A percentile compares a stretch with the other conserved stretches of the same genome.
phyloP scores from a whole-genome alignment of 1,140 invertebrate genomes.

The Holotrichia oblita region DNA sequence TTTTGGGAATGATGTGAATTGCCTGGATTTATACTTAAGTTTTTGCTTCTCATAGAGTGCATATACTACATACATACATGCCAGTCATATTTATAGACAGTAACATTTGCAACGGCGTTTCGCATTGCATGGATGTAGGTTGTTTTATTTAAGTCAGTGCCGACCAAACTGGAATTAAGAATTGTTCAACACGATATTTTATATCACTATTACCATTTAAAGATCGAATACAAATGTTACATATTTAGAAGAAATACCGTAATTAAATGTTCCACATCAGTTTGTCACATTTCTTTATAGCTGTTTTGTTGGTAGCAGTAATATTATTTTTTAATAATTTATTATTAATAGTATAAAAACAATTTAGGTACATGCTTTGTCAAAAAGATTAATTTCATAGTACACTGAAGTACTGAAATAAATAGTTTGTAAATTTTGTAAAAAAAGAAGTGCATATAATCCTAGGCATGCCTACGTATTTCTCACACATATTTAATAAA shows the following conservation, averaged over 20 bases:
- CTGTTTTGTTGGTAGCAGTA: not conserved
- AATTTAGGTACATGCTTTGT: no score
- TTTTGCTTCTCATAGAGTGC: constrained; percentile 4
- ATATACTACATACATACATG: constrained; percentile 2
- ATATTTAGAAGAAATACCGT: not conserved
- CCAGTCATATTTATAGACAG: constrained; percentile 22
- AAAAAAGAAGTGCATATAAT: no score
- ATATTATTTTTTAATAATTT: no score
- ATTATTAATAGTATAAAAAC: no score
- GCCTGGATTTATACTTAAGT: not conserved
- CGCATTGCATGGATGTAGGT: constrained; percentile 3
- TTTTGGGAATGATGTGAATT: not conserved
- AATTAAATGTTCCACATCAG: no score
- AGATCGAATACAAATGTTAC: not conserved
- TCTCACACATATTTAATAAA: no score
- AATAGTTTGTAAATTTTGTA: no score
- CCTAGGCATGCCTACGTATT: no score
- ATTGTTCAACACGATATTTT: not conserved
- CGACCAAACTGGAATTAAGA: not conserved
- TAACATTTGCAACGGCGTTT: constrained; percentile 15
- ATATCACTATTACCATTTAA: not conserved
- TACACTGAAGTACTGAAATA: no score
- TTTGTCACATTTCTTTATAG: no score
- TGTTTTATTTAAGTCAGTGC: constrained; percentile 18
- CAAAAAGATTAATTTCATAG: no score